These are phyloP conservation scores for Cryptocheilus praepositus DNA, from an alignment of 2,888 invertebrate species.

Conservation along the genomic window DNA sequence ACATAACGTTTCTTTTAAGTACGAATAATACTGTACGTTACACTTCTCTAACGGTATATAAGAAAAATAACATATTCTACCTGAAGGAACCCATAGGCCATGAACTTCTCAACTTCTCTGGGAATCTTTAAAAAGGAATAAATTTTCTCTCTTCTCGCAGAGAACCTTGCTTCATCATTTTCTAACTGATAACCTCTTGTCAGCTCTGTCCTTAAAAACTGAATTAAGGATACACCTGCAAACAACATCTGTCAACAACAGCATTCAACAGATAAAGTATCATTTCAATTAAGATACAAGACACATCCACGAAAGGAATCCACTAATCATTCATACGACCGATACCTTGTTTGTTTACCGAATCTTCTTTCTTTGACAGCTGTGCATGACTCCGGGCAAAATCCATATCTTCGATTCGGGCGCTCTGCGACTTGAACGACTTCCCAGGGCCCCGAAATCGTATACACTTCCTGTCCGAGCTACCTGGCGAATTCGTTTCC, in stretches of 20 bases:
- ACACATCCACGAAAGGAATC: too few species aligned
- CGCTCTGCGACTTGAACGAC: constrained; percentile 36
- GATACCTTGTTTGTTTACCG: constrained; percentile 52
- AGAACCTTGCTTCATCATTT: constrained; percentile 96
- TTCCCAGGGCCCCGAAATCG: constrained; percentile 52
- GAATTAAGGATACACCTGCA: constrained; percentile 70
- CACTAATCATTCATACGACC: constrained; percentile 9
- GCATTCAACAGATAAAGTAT: neutral
- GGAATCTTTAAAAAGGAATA: constrained; percentile 98
- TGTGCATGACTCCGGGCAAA: constrained; percentile 37
- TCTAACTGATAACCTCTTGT: constrained; percentile 95
- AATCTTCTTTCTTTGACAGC: constrained; percentile 39
- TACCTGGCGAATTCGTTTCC: constrained; percentile 39
- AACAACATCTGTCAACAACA: neutral
- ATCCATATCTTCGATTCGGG: constrained; percentile 57
- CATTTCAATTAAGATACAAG: neutral
- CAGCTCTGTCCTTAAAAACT: constrained; percentile 89
- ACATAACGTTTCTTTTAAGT: neutral
- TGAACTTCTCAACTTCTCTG: constrained; percentile 92
- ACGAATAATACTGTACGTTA: neutral
- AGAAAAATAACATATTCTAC: constrained; percentile 49
- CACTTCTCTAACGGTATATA: constrained; percentile 7
- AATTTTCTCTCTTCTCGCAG: constrained; percentile 94
- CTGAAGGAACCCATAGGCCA: constrained; percentile 95
- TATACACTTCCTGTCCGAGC: constrained; percentile 54